Percentiles rank a stretch among this genome's conserved stretches.
Evolutionary conservation across 2,888 invertebrate species (phyloP).

Genomic region (Trisateles emortualis): DNA sequence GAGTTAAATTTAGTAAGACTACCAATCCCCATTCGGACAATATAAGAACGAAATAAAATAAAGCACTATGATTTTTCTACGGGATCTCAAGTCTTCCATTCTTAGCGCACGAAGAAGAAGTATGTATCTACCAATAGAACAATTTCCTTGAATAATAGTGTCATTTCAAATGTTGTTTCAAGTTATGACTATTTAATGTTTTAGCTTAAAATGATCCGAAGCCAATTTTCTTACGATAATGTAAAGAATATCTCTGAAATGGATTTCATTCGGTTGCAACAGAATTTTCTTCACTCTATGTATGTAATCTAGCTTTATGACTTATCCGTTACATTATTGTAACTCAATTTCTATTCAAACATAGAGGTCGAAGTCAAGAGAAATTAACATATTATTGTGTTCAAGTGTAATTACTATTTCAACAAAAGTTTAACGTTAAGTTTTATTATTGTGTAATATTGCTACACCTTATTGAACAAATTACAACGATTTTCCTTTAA

Average conservation of each 20-base stretch:
- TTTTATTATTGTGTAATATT: neutral
- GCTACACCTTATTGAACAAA: neutral
- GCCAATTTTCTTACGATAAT: too few relatives aligned
- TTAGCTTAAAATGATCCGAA: neutral
- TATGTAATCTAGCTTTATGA: conserved; percentile 28
- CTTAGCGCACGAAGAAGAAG: too few relatives aligned
- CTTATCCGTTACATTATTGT: conserved; percentile 32
- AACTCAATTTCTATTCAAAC: conserved; percentile 23
- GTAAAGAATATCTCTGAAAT: neutral
- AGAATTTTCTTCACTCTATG: conserved; percentile 26
- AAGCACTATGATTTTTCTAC: too few relatives aligned
- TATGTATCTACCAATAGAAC: too few relatives aligned
- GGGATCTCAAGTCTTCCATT: too few relatives aligned
- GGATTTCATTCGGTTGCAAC: conserved; percentile 2
- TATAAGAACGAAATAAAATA: too few relatives aligned
- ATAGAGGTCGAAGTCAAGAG: conserved; percentile 28
- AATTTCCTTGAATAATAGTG: too few relatives aligned
- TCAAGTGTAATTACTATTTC: conserved; percentile 19
- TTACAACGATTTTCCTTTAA: neutral
- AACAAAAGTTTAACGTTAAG: conserved; percentile 17
- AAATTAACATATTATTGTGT: conserved; percentile 26
- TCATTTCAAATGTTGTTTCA: too few relatives aligned
- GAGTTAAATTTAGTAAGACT: too few relatives aligned
- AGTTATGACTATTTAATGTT: neutral
- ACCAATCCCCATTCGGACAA: too few relatives aligned